Conservation (phyloP, 1,140 invertebrate species). For the Spodoptera frugiperda region DNA sequence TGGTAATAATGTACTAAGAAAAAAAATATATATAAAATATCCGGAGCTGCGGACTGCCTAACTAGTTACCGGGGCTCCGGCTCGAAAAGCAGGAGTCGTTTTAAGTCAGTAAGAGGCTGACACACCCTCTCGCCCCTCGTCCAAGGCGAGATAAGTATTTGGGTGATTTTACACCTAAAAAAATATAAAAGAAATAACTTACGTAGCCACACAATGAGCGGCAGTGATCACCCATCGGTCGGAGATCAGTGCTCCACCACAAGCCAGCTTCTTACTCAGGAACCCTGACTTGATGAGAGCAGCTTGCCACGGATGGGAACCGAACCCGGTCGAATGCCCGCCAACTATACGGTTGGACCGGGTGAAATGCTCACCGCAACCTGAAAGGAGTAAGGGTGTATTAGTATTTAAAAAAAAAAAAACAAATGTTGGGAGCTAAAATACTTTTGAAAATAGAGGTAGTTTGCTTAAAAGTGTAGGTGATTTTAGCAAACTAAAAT, state of each 20-base stretch:
- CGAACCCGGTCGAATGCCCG: slow-evolving; percentile 95
- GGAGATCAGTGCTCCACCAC: slow-evolving; percentile 95
- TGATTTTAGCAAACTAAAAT: too few relatives aligned
- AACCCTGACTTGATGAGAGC: slow-evolving; percentile 97
- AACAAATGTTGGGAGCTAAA: background rate
- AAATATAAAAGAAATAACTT: too few relatives aligned
- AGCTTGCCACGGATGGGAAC: slow-evolving; percentile 98
- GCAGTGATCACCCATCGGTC: slow-evolving; percentile 96
- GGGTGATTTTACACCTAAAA: too few relatives aligned
- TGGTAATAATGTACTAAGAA: too few relatives aligned
- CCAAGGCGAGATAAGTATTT: too few relatives aligned
- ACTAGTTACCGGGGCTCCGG: too few relatives aligned
- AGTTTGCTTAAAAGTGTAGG: too few relatives aligned
- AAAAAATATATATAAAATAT: too few relatives aligned
- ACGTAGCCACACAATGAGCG: slow-evolving; percentile 96
- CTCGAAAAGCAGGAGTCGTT: too few relatives aligned
- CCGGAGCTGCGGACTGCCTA: too few relatives aligned
- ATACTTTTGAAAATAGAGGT: background rate
- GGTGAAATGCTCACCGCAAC: slow-evolving; percentile 94
- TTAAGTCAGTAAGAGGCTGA: too few relatives aligned
- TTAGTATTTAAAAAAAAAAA: background rate
- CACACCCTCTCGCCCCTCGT: too few relatives aligned
- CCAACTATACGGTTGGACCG: slow-evolving; percentile 96
- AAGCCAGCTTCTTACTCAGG: slow-evolving; percentile 95
- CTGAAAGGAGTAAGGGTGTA: slow-evolving; percentile 80